A percentile compares a stretch with the other conserved stretches of the same genome.
phyloP scores from a whole-genome alignment of 2,797 vertebrate genomes.

The Gadopsis marmoratus region DNA sequence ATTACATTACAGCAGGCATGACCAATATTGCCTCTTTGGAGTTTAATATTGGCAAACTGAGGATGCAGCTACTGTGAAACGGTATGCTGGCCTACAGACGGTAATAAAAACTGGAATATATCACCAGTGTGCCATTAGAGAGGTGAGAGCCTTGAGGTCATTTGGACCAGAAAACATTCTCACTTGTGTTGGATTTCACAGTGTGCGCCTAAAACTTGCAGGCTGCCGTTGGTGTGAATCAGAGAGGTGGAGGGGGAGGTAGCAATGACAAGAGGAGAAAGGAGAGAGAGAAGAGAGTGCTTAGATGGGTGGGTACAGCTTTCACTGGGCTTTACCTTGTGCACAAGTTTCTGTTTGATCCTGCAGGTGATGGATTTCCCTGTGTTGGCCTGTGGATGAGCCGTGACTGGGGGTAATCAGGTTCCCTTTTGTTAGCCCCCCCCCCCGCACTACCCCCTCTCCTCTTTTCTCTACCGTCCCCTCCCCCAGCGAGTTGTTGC shows the following conservation, averaged over 20 bases:
- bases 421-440: conserved; percentile 80
- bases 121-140: conserved; percentile 74
- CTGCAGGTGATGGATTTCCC: conserved; percentile 83
- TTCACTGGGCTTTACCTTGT: conserved; percentile 80
- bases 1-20: conserved; percentile 58
- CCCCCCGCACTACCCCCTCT: conserved; percentile 18
- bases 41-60: conserved; percentile 63
- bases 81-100: conserved; percentile 49
- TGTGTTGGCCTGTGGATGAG: conserved; percentile 81
- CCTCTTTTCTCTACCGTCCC: conserved; percentile 58
- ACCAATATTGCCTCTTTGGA: conserved; percentile 51
- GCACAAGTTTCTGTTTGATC: conserved; percentile 81
- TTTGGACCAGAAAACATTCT: conserved; percentile 76
- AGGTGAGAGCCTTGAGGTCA: conserved; percentile 77
- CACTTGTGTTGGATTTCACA: conserved; percentile 84
- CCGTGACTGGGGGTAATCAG: conserved; percentile 81
- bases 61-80: conserved; percentile 66
- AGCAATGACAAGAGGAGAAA: conserved; percentile 55
- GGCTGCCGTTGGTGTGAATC: conserved; percentile 72
- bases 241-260: conserved; percentile 50
- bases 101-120: conserved; percentile 79
- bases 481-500: conserved; percentile 75
- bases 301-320: conserved; percentile 71
- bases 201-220: conserved; percentile 82
- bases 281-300: conserved; percentile 54